Evolutionary conservation across 2,797 vertebrate genomes (phyloP).

Genomic region (Eptatretus atami): DNA sequence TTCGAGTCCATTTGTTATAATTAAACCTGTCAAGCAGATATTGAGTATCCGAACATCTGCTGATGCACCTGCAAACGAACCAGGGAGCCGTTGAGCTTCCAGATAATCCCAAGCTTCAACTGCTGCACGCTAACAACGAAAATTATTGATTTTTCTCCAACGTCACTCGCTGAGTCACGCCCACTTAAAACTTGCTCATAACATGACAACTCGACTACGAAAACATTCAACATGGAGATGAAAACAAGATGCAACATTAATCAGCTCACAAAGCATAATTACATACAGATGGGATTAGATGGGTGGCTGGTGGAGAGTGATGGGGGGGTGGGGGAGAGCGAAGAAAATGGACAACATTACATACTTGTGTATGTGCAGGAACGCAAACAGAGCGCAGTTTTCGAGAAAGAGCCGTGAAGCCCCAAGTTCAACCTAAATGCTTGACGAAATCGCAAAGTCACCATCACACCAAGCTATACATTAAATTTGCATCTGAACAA

Average conservation of each 20-base stretch:
- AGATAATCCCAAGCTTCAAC: conserved; percentile 67
- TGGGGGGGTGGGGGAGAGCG: background rate
- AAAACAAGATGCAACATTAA: too few relatives aligned
- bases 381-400: conserved; percentile 79
- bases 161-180: too few relatives aligned
- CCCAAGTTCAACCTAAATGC: conserved; percentile 67
- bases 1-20: conserved; percentile 7
- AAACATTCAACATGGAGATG: too few relatives aligned
- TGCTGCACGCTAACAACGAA: conserved; percentile 38
- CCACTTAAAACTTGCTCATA: conserved; percentile 10
- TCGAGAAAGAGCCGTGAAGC: conserved; percentile 58
- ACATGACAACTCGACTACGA: background rate
- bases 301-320: too few relatives aligned
- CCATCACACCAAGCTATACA: too few relatives aligned
- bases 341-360: conserved; percentile 7
- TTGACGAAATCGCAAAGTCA: conserved; percentile 38
- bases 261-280: too few relatives aligned
- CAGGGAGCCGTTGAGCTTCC: conserved; percentile 69
- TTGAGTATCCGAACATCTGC: conserved; percentile 94
- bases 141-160: too few relatives aligned
- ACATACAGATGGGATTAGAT: too few relatives aligned
- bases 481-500: too few relatives aligned
- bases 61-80: conserved; percentile 72
- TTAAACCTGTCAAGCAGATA: conserved; percentile 89
- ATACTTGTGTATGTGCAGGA: conserved; percentile 87